Evolutionary conservation across 2,888 invertebrate species (phyloP), one percentile per base, ranked within the genome.

Genomic region (Hirtodrosophila cameraria): DNA sequence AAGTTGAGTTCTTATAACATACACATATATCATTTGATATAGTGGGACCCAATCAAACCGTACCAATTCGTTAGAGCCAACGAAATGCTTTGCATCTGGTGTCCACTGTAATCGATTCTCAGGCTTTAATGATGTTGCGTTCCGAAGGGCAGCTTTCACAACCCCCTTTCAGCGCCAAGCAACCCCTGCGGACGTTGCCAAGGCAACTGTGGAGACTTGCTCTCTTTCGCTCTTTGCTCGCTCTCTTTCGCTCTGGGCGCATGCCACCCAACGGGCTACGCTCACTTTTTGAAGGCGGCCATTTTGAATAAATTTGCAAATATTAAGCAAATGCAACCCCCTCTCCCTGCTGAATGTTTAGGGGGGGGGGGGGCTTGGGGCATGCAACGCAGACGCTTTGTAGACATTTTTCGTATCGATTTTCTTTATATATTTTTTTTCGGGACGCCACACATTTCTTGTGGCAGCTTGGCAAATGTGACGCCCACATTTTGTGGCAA

Each of bases 71-170:
- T 3, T 48, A 53, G 73, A 50, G 42, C 87, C 87, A 88, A 88
- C 87, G 82, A 75, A 75, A 85, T 43, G 54, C 58, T 39, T 86
- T 87, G 87, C 87, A 88, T 87, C 87, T 88, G 87, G 86, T 87
- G 87, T 72, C 76, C 76, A 68, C 65, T 69, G 57, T 50, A 81
- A 76, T 79, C 70, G 77, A 79, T 85, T 87, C 83, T 68, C 85
- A 86, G 50, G 48, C 33, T 6, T 36, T 46, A 43, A 2, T 3
- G 28, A 52, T 31, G n/a, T n/a, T n/a, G 31, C 48, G 39, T 30
- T 30, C 36, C 27, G 35, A 13, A 38, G 35, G 33, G 45, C 46
- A 57, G 46, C 54, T 30, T 41, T 60, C 46, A 36, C 64, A 58
- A 46, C 48, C 73, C 49, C 39, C 36, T 23, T 15, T 23, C 12